Conservation (phyloP, 1,140 invertebrate species). For the Condylostylus longicornis region DNA sequence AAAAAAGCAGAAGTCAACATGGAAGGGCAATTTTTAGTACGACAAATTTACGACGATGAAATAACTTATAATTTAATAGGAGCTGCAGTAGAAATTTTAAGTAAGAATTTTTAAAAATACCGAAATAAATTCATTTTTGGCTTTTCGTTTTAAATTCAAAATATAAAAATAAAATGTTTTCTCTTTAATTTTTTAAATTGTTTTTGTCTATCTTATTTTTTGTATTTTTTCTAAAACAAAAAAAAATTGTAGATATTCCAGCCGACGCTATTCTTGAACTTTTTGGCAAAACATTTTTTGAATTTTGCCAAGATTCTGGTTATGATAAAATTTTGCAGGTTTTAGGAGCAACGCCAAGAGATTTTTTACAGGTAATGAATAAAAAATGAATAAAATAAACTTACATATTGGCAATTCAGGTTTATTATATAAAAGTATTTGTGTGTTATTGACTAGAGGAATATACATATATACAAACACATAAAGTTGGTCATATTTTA, state of each 20-base stretch:
- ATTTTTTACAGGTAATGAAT: slow-evolving; percentile 68
- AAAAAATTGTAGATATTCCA: slow-evolving; percentile 88
- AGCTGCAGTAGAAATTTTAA: slow-evolving; percentile 75
- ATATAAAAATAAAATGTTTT: no score
- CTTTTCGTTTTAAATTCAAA: no score
- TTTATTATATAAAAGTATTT: no score
- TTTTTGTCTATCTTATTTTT: no score
- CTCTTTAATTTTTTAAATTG: no score
- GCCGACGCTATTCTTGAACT: slow-evolving; percentile 79
- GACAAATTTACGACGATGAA: slow-evolving; percentile 89
- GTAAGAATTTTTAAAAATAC: slow-evolving; percentile 59
- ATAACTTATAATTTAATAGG: slow-evolving; percentile 86
- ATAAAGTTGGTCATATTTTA: no score
- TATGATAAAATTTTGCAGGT: slow-evolving; percentile 88
- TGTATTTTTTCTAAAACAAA: slow-evolving; percentile 21
- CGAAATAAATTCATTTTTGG: neutral
- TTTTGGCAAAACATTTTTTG: slow-evolving; percentile 88
- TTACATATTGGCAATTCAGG: no score
- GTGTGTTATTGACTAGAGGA: no score
- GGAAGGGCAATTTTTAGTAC: slow-evolving; percentile 87
- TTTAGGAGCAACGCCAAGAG: slow-evolving; percentile 75
- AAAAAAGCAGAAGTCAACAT: slow-evolving; percentile 82
- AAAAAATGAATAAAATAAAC: neutral
- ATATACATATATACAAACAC: no score
- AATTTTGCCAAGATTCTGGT: slow-evolving; percentile 87